Conservation (phyloP, 2,797 vertebrate species). For the Neosilurus hyrtlii region DNA sequence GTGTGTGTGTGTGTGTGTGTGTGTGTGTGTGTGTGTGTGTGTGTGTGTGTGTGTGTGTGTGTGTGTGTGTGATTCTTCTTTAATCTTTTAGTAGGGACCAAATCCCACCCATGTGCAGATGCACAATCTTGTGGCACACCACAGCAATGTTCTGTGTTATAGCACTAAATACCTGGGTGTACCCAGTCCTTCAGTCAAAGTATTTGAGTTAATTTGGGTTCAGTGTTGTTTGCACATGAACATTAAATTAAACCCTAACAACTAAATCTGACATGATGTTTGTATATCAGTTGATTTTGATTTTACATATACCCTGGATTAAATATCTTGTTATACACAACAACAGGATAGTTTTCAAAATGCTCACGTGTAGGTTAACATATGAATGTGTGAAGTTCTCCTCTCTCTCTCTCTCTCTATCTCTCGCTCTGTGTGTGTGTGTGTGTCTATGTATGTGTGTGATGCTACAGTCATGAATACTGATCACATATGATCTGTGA, state of each 20-base stretch:
- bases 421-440: too few species aligned
- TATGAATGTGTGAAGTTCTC: too few species aligned
- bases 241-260: not conserved
- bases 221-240: not conserved
- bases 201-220: not conserved
- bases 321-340: not conserved
- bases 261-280: not conserved
- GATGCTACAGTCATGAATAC: not conserved
- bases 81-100: not conserved
- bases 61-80: not conserved
- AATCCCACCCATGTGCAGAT: slow-evolving; percentile 33
- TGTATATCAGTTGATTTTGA: not conserved
- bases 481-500: not conserved
- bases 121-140: slow-evolving; percentile 32
- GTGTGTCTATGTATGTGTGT: not conserved
- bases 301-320: not conserved
- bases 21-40: too few species aligned
- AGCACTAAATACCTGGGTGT: not conserved
- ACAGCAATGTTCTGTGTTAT: slow-evolving; percentile 10
- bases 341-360: not conserved
- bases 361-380: not conserved
- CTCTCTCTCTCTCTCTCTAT: too few species aligned
- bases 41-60: not conserved
- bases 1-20: too few species aligned
- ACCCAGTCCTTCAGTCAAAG: not conserved